Conservation (phyloP, 2,113 vertebrate species). For the Pteropus alecto region DNA sequence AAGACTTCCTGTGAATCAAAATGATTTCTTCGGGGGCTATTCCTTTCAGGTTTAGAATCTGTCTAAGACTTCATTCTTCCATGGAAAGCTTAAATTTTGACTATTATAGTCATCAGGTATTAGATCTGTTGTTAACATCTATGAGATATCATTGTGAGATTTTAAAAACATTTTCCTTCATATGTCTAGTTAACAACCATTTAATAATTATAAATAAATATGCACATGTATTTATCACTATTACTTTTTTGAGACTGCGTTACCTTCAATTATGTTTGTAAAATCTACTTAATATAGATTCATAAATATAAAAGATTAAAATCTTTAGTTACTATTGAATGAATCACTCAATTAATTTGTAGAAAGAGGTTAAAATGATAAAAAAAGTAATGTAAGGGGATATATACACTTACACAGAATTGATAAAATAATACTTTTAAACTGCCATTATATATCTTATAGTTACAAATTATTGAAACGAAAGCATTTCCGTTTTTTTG, state of each 20-base stretch:
- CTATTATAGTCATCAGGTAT: neutral
- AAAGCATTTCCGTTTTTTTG: neutral
- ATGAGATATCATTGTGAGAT: neutral
- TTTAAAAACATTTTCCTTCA: neutral
- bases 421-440: neutral
- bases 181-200: neutral
- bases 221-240: neutral
- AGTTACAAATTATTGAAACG: neutral
- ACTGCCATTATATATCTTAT: neutral
- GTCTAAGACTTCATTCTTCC: neutral
- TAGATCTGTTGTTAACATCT: neutral
- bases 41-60: neutral
- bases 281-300: neutral
- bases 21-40: neutral
- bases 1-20: neutral
- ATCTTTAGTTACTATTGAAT: neutral
- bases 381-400: neutral
- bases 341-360: neutral
- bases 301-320: neutral
- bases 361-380: neutral
- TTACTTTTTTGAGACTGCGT: neutral
- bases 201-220: neutral
- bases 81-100: constrained; percentile 11
- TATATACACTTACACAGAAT: neutral
- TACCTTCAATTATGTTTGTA: neutral